Evolutionary conservation across 2,797 vertebrate species (phyloP).

Genomic region (Schizothorax lantsangensis): DNA sequence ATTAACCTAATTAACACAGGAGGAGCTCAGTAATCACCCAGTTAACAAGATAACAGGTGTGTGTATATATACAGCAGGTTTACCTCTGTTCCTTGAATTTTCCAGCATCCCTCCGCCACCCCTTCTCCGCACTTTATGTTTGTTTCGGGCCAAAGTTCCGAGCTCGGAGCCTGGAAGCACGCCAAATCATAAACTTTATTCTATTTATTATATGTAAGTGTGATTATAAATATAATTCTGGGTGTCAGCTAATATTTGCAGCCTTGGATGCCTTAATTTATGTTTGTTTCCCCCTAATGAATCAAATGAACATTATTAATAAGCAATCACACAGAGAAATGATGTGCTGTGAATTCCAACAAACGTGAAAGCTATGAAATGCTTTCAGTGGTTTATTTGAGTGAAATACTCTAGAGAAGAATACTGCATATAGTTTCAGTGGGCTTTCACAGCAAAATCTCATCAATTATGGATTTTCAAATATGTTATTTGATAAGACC

Average conservation of each 20-base stretch:
- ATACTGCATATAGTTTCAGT: background rate
- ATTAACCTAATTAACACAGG: no score
- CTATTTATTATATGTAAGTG: no score
- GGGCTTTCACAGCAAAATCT: background rate
- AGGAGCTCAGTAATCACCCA: no score
- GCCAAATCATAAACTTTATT: no score
- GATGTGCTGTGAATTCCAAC: background rate
- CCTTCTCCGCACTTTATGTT: no score
- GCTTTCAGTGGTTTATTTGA: background rate
- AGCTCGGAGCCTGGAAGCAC: no score
- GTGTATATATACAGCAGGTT: no score
- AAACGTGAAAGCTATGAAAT: background rate
- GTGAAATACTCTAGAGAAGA: background rate
- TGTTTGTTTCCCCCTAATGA: background rate
- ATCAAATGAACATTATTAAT: background rate
- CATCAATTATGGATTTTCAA: background rate
- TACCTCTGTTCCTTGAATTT: no score
- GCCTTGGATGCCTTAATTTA: background rate
- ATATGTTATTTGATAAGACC: background rate
- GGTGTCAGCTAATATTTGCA: background rate
- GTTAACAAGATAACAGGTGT: no score
- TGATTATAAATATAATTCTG: background rate
- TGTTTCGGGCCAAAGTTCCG: no score
- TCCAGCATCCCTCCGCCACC: no score
- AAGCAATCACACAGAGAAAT: background rate